Base-by-base conservation (phyloP, 2,888 invertebrate species). In the Apamea crenata region DNA sequence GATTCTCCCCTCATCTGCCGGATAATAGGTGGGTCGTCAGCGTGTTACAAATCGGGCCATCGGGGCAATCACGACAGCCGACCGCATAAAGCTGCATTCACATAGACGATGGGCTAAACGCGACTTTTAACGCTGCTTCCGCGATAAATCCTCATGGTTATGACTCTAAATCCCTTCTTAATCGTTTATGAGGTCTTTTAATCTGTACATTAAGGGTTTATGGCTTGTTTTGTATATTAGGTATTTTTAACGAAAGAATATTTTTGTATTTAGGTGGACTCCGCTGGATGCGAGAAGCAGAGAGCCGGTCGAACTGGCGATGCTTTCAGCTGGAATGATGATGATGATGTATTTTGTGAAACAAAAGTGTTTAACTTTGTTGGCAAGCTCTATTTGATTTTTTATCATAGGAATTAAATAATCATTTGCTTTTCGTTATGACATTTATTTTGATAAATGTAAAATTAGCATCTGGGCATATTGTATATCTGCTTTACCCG, bases 31-130 rank as follows among this genome's bases (percentile, higher is more conserved):
- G 36, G 87, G 87, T 84, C 84, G 85, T 88, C 86, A 83, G 74
- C 70, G 80, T 75, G 83, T 82, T 86, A 89, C 87, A 90, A 91
- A 91, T 91, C 85, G 88, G 71, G 67, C 82, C 89, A 90, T 91
- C 83, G 76, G 70, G 50, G 86, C 82, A 87, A 90, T 91, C 85
- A 86, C 75, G 70, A 74, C 74, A 65, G 78, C 76, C 84, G 71
- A 81, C 69, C 85, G 56, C 71, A 78, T 84, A 84, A 86, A 85
- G 81, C 77, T 77, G 72, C 78, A 72, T 69, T 63, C 73, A 80
- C 72, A 75, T 59, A 75, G 66, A 69, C 36, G 40, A 32, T 50
- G 56, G n/a, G 32, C 16, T 74, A 44, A 36, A 50, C 14, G 21
- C 32, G 68, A 74, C 36, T 83, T 83, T 85, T 80, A 87, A 65